A percentile compares a stretch with the other conserved stretches of the same genome.
These are phyloP conservation scores for Mesoclemmys tuberculata DNA, from an alignment of 2,113 vertebrate genomes.

Conservation along the genomic window DNA sequence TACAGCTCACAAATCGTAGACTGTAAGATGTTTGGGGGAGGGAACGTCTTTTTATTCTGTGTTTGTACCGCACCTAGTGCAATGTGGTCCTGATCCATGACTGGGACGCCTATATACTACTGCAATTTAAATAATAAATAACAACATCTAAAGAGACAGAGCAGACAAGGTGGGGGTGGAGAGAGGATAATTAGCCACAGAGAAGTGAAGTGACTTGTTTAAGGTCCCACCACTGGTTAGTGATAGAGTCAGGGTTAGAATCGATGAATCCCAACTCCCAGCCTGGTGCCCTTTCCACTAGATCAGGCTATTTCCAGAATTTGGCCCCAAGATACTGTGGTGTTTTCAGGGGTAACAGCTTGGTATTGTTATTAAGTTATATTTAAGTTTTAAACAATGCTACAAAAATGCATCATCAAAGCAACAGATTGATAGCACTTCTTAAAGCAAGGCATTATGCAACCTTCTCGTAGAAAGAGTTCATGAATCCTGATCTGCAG, in stretches of 20 bases:
- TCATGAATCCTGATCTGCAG: neutral
- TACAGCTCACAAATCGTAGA: too few relatives aligned
- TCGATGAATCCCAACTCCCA: neutral
- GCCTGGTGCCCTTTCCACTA: neutral
- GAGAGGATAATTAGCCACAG: too few relatives aligned
- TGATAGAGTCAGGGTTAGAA: neutral
- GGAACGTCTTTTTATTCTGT: too few relatives aligned
- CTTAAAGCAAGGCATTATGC: neutral
- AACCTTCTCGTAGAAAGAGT: neutral
- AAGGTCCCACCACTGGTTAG: too few relatives aligned
- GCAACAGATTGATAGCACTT: neutral
- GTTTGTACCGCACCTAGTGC: too few relatives aligned
- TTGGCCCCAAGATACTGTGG: neutral
- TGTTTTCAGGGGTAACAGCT: neutral
- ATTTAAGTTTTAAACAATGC: neutral
- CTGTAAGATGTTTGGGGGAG: too few relatives aligned
- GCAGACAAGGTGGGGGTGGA: too few relatives aligned
- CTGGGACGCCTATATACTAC: too few relatives aligned
- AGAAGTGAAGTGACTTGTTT: too few relatives aligned
- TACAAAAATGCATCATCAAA: neutral
- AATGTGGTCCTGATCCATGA: too few relatives aligned
- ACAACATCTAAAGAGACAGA: too few relatives aligned
- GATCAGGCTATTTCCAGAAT: neutral
- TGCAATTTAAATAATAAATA: too few relatives aligned
- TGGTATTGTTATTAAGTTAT: neutral